These are phyloP conservation scores for Athalia cordata DNA, from an alignment of 2,888 invertebrate species.

Conservation along the genomic window DNA sequence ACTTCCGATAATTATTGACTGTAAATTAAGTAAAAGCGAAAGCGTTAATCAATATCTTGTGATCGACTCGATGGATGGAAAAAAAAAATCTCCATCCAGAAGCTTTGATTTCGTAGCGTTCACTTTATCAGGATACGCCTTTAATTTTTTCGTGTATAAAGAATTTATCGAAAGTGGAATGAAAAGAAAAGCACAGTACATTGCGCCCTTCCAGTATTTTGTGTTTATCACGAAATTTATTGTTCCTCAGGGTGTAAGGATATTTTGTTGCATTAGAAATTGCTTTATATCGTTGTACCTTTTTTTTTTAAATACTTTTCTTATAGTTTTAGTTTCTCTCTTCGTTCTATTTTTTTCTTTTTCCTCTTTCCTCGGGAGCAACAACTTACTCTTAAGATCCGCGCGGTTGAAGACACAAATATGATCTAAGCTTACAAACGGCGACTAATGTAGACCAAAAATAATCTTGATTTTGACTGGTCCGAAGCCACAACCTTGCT, in stretches of 20 bases:
- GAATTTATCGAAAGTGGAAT: too few relatives aligned
- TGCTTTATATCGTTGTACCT: background rate
- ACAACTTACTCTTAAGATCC: conserved; percentile 32
- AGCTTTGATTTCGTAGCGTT: too few relatives aligned
- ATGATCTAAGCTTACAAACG: conserved; percentile 29
- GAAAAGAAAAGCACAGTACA: background rate
- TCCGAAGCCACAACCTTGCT: conserved; percentile 40
- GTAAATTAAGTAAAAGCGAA: too few relatives aligned
- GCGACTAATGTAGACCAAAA: conserved; percentile 32
- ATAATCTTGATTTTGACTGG: conserved; percentile 43
- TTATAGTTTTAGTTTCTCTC: background rate
- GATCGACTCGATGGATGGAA: too few relatives aligned
- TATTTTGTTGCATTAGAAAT: background rate
- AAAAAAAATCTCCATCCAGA: too few relatives aligned
- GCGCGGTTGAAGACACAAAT: conserved; percentile 35
- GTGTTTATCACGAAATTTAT: background rate
- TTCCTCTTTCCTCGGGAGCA: background rate
- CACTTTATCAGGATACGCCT: too few relatives aligned
- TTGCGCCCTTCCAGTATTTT: background rate
- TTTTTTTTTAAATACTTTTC: background rate
- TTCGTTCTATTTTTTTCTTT: background rate
- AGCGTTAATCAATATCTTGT: too few relatives aligned
- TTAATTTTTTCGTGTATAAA: too few relatives aligned
- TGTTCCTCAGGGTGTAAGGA: background rate
- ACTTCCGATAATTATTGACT: background rate